Percentiles rank a stretch among this genome's conserved stretches.
These are phyloP conservation scores for Macroglossus sobrinus DNA, from an alignment of 2,113 vertebrate species.

Conservation along the genomic window DNA sequence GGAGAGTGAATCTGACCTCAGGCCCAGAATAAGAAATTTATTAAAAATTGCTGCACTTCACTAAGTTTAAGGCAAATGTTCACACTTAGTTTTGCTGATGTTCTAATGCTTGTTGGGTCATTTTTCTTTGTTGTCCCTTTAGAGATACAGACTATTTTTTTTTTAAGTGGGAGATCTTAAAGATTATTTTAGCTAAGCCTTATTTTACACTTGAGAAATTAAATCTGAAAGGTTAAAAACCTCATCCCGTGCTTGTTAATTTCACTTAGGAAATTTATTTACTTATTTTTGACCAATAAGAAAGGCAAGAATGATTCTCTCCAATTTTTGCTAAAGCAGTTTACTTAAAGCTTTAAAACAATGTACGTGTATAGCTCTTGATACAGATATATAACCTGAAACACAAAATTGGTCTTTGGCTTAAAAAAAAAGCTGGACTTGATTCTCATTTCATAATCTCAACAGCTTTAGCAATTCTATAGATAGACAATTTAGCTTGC, in stretches of 20 bases:
- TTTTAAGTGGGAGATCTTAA: neutral
- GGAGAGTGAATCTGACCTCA: neutral
- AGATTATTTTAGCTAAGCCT: neutral
- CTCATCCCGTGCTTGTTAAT: neutral
- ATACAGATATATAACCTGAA: neutral
- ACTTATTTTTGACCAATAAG: neutral
- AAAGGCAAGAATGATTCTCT: neutral
- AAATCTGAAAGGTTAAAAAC: slow-evolving; percentile 2
- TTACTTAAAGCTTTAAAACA: slow-evolving; percentile 6
- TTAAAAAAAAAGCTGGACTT: neutral
- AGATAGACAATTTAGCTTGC: neutral
- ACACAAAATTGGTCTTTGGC: neutral
- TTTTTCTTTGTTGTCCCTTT: neutral
- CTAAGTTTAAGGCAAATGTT: neutral
- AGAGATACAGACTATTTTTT: neutral
- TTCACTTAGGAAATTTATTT: slow-evolving; percentile 14
- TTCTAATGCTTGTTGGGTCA: neutral
- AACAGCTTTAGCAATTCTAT: neutral
- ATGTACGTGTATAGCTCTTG: neutral
- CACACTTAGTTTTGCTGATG: neutral
- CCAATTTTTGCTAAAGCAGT: neutral
- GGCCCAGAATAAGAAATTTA: neutral
- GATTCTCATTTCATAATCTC: neutral
- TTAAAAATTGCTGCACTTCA: neutral
- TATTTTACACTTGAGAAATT: neutral